Percentiles rank a stretch among this genome's conserved stretches.
Evolutionary conservation across 2,888 invertebrate species (phyloP).

Genomic region (Cyclophora albipunctata): DNA sequence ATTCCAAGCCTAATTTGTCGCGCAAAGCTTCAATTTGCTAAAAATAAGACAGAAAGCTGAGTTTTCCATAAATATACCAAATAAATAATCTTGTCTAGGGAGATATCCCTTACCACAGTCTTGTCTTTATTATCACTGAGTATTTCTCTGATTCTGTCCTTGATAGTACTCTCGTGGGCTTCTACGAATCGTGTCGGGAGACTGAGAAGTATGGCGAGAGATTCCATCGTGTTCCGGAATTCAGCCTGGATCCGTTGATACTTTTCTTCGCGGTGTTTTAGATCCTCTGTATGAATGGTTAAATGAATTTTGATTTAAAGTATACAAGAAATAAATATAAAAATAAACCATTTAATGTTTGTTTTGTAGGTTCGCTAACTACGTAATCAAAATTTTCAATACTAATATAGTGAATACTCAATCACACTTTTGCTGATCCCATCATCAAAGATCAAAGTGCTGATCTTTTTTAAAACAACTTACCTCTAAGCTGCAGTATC

Average conservation of each 20-base stretch:
- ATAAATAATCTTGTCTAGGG: too few relatives aligned
- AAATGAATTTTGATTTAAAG: too few relatives aligned
- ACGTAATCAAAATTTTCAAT: too few relatives aligned
- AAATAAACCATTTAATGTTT: too few relatives aligned
- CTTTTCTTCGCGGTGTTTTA: slow-evolving; percentile 81
- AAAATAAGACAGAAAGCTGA: neutral
- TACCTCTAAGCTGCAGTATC: slow-evolving; percentile 81
- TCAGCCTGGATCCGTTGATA: slow-evolving; percentile 80
- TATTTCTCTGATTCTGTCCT: slow-evolving; percentile 85
- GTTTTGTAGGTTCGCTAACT: too few relatives aligned
- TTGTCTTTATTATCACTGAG: slow-evolving; percentile 86
- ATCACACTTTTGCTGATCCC: too few relatives aligned
- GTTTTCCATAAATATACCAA: too few relatives aligned
- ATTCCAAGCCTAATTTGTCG: slow-evolving; percentile 83
- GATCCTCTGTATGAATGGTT: slow-evolving; percentile 72
- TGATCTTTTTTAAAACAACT: neutral
- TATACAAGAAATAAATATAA: too few relatives aligned
- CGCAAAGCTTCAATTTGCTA: slow-evolving; percentile 86
- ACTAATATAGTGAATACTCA: too few relatives aligned
- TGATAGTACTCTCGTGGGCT: slow-evolving; percentile 84
- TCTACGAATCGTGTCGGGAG: slow-evolving; percentile 84
- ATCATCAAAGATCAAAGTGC: too few relatives aligned
- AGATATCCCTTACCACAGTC: slow-evolving; percentile 75
- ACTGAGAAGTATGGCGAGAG: slow-evolving; percentile 81
- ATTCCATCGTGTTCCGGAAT: slow-evolving; percentile 81